A percentile compares a stretch with the other conserved stretches of the same genome.
These are phyloP conservation scores for Diploptera punctata DNA, from an alignment of 2,888 invertebrate genomes.

Conservation along the genomic window DNA sequence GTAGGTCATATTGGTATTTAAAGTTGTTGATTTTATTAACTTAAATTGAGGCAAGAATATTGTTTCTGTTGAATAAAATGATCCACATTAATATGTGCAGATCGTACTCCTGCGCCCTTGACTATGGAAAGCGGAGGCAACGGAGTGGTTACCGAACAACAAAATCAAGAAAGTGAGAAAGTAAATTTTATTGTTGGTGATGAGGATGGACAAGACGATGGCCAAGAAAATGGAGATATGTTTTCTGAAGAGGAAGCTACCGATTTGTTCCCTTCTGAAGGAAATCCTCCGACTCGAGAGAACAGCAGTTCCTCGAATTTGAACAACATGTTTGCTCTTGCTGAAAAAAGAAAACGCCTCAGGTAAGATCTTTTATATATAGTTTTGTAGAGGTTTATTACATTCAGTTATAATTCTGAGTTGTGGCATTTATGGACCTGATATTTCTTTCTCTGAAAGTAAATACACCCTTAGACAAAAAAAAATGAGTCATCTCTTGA, in stretches of 20 bases:
- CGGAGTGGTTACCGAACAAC: not conserved
- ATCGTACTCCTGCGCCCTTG: not conserved
- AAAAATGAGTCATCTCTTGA: too few species aligned
- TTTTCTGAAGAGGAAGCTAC: conserved; percentile 39
- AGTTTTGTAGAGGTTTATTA: too few species aligned
- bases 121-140: not conserved
- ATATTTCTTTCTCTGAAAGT: too few species aligned
- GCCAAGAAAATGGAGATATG: conserved; percentile 5
- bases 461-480: too few species aligned
- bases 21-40: too few species aligned
- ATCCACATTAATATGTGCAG: too few species aligned
- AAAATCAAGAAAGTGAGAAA: not conserved
- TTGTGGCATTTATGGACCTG: too few species aligned
- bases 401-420: too few species aligned
- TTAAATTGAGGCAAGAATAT: too few species aligned
- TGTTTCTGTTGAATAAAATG: too few species aligned
- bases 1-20: too few species aligned
- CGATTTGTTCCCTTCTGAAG: conserved; percentile 27
- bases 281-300: conserved; percentile 21
- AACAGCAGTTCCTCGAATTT: conserved; percentile 46
- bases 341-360: conserved; percentile 57
- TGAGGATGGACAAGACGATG: conserved; percentile 42
- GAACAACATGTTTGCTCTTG: conserved; percentile 52
- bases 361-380: too few species aligned
- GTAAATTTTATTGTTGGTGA: conserved; percentile 47